Evolutionary conservation across 2,888 invertebrate species (phyloP).

Genomic region (Sipunculus nudus): DNA sequence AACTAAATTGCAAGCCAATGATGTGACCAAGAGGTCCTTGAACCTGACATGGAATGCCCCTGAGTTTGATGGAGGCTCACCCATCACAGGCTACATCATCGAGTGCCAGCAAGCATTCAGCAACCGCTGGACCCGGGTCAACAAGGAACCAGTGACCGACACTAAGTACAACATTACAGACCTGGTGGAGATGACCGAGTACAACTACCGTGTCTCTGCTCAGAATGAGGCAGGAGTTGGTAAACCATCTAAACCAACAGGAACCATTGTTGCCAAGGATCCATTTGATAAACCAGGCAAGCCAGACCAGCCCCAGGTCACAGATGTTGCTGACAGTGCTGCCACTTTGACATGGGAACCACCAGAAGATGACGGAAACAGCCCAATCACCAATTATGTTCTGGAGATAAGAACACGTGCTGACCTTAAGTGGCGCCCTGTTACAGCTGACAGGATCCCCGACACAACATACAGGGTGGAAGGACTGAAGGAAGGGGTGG

Average conservation of each 20-base stretch:
- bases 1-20: slow-evolving; percentile 35
- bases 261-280: slow-evolving; percentile 68
- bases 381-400: slow-evolving; percentile 46
- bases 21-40: slow-evolving; percentile 35
- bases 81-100: slow-evolving; percentile 47
- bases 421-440: slow-evolving; percentile 55
- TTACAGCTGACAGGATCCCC: slow-evolving; percentile 7
- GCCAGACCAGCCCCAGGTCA: slow-evolving; percentile 29
- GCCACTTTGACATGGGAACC: slow-evolving; percentile 29
- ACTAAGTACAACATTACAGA: slow-evolving; percentile 33
- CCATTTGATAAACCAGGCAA: slow-evolving; percentile 72
- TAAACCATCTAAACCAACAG: slow-evolving; percentile 77
- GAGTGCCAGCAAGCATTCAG: slow-evolving; percentile 54
- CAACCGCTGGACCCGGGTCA: slow-evolving; percentile 41
- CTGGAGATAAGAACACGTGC: slow-evolving; percentile 75
- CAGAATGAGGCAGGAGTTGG: slow-evolving; percentile 92
- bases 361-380: slow-evolving; percentile 43
- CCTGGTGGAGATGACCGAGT: slow-evolving; percentile 88
- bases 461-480: slow-evolving; percentile 50
- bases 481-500: slow-evolving; percentile 50
- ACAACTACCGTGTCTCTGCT: slow-evolving; percentile 87
- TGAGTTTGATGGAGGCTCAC: slow-evolving; percentile 48
- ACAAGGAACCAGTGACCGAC: slow-evolving; percentile 29
- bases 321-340: slow-evolving; percentile 7
- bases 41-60: slow-evolving; percentile 45